These are phyloP conservation scores for Caranx melampygus DNA, from an alignment of 2,113 vertebrate species.

Conservation along the genomic window DNA sequence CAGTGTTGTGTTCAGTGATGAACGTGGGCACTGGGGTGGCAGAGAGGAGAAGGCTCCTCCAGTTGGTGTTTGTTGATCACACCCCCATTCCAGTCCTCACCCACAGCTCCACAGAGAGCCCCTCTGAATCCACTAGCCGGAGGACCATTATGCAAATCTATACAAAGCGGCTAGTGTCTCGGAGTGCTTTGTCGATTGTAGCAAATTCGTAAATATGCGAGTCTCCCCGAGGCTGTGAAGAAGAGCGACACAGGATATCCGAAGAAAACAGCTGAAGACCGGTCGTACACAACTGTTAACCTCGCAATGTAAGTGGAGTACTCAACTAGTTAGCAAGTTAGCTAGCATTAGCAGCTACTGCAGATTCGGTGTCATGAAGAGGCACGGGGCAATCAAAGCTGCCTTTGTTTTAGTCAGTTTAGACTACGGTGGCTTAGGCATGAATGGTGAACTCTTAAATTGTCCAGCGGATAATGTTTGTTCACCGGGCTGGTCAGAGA, in stretches of 20 bases:
- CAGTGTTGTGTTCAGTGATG: background rate
- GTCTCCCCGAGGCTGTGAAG: constrained; percentile 23
- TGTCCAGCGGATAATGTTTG: too few species aligned
- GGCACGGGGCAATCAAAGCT: constrained; percentile 74
- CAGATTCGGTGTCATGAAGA: background rate
- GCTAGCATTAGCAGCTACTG: constrained; percentile 60
- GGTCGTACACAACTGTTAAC: constrained; percentile 29
- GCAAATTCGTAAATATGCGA: constrained; percentile 22
- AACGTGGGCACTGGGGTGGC: background rate
- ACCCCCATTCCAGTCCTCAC: background rate
- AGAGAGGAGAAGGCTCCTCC: background rate
- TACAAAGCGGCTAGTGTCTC: background rate
- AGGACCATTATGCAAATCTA: constrained; percentile 19
- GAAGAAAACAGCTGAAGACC: constrained; percentile 31
- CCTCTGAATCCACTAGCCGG: constrained; percentile 2
- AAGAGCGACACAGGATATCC: constrained; percentile 1
- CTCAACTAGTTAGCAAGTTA: constrained; percentile 13
- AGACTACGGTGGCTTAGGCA: constrained; percentile 77
- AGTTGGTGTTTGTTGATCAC: background rate
- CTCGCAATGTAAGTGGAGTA: constrained; percentile 68
- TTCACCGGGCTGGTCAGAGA: background rate
- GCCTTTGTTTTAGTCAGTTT: constrained; percentile 82
- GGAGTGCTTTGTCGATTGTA: background rate
- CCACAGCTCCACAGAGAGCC: background rate
- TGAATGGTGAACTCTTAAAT: background rate